Conservation (phyloP, 2,113 vertebrate species). For the Balaenoptera acutorostrata region DNA sequence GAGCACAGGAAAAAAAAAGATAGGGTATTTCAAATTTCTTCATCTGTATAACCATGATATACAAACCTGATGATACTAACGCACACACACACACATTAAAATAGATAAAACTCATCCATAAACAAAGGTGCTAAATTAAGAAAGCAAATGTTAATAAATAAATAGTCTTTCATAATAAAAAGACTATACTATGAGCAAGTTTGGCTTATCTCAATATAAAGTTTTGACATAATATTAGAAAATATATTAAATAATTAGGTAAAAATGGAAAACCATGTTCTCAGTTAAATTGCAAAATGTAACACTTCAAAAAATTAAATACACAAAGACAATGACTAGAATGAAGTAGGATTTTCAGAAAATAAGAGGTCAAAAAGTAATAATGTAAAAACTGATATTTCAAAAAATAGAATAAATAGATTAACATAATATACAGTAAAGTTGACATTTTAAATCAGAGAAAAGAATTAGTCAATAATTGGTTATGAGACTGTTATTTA, state of each 20-base stretch:
- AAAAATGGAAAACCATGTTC: neutral
- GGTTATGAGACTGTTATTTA: neutral
- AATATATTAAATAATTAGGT: neutral
- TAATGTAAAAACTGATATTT: neutral
- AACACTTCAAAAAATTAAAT: neutral
- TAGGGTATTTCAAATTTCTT: neutral
- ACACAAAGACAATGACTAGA: neutral
- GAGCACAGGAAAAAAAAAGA: neutral
- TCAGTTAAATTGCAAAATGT: neutral
- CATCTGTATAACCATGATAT: neutral
- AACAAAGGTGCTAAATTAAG: neutral
- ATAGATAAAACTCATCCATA: neutral
- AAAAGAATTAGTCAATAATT: neutral
- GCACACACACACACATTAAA: neutral
- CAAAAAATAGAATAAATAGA: neutral
- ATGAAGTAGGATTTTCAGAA: neutral
- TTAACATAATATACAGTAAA: neutral
- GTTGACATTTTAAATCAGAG: neutral
- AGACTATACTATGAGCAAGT: neutral
- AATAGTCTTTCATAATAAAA: neutral
- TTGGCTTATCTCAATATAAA: neutral
- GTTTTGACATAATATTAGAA: neutral
- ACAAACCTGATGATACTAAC: neutral
- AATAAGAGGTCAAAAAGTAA: neutral
- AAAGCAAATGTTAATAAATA: neutral